phyloP scores from a whole-genome alignment of 2,888 invertebrate species.

The Notodonta dromedarius region DNA sequence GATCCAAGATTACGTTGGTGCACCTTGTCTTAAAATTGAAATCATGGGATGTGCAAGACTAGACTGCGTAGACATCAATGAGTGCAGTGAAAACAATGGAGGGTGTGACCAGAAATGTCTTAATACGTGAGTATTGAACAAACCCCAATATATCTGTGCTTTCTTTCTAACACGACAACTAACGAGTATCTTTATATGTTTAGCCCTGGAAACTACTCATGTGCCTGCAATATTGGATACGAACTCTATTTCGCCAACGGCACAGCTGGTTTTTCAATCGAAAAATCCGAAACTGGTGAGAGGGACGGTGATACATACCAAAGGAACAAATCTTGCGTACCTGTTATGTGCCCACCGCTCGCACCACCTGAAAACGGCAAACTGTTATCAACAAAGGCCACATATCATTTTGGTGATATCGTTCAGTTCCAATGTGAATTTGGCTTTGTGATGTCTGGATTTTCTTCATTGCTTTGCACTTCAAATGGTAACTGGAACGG shows the following conservation, averaged over 20 bases:
- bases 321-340: conserved; percentile 97
- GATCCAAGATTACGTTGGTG: conserved; percentile 93
- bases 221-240: conserved; percentile 95
- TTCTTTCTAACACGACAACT: not conserved
- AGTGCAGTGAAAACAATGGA: conserved; percentile 93
- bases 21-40: conserved; percentile 95
- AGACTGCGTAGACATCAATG: conserved; percentile 95
- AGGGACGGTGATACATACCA: conserved; percentile 95
- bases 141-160: not conserved
- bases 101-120: conserved; percentile 97
- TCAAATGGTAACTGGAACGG: conserved; percentile 97
- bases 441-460: conserved; percentile 96
- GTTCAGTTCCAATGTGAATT: conserved; percentile 97
- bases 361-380: conserved; percentile 93
- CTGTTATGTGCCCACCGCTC: conserved; percentile 93
- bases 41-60: conserved; percentile 96
- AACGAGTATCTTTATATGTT: conserved; percentile 24
- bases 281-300: conserved; percentile 92
- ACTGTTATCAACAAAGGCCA: conserved; percentile 90
- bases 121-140: conserved; percentile 86
- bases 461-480: conserved; percentile 93
- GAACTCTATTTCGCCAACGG: conserved; percentile 95
- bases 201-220: conserved; percentile 93
- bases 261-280: conserved; percentile 93
- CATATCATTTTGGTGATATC: conserved; percentile 95